A percentile compares a stretch with the other conserved stretches of the same genome.
Evolutionary conservation across 2,113 vertebrate genomes (phyloP).

Genomic region (Sisor rabdophorus): DNA sequence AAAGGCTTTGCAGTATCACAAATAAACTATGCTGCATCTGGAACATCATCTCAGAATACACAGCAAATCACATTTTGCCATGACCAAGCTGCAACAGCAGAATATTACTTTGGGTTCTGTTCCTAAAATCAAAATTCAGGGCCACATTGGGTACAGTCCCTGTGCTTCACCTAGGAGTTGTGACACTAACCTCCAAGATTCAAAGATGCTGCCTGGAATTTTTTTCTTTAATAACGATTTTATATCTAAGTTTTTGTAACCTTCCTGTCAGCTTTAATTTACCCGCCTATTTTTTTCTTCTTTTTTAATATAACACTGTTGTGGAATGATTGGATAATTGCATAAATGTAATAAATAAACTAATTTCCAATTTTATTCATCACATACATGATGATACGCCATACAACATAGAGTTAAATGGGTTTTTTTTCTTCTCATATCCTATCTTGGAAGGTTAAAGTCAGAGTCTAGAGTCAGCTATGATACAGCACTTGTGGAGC

Average conservation of each 20-base stretch:
- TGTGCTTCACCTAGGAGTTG: not conserved
- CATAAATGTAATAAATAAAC: not conserved
- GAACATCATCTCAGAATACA: not conserved
- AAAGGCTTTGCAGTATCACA: not conserved
- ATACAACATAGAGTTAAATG: too few species aligned
- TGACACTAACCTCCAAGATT: not conserved
- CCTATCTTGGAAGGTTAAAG: too few species aligned
- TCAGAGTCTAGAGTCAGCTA: too few species aligned
- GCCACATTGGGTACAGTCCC: too few species aligned
- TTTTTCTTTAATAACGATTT: too few species aligned
- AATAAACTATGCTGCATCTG: not conserved
- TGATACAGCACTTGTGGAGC: too few species aligned
- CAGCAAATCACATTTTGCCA: not conserved
- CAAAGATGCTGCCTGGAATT: not conserved
- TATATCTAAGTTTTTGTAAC: not conserved
- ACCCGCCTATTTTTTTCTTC: not conserved
- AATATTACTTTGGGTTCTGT: not conserved
- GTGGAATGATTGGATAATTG: not conserved
- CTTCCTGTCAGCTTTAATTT: not conserved
- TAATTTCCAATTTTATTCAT: too few species aligned
- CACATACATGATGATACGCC: too few species aligned
- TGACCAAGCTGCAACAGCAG: not conserved
- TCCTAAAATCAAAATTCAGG: not conserved
- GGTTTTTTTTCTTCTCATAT: too few species aligned
- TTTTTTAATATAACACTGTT: too few species aligned